A percentile compares a stretch with the other conserved stretches of the same genome.
Conservation (phyloP, 1,140 invertebrate species). For the Diuraphis noxia region DNA sequence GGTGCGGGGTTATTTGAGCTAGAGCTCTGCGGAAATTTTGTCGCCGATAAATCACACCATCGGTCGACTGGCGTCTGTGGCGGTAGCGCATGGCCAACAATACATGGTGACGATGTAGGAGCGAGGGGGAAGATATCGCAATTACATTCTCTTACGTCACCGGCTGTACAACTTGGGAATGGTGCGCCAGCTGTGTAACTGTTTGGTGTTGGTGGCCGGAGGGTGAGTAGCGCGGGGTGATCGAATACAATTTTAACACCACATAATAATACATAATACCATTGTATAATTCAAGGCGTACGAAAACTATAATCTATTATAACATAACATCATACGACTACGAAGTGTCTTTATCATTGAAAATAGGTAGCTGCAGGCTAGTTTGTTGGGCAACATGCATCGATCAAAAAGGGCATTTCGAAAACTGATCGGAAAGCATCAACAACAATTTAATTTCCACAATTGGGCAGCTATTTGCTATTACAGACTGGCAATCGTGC, state of each 20-base stretch:
- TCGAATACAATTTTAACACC: constrained; percentile 4
- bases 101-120: not conserved
- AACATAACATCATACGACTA: not conserved
- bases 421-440: not conserved
- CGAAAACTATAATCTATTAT: not conserved
- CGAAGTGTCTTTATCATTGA: not conserved
- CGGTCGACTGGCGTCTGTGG: not conserved
- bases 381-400: not conserved
- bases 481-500: not conserved
- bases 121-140: not conserved
- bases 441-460: not conserved
- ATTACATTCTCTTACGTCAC: constrained; percentile 21
- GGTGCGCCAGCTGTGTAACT: not conserved
- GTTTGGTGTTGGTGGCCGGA: not conserved
- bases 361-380: not conserved
- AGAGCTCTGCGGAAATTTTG: not conserved
- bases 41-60: constrained; percentile 16
- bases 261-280: not conserved
- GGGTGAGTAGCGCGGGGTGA: not conserved
- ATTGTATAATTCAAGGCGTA: not conserved
- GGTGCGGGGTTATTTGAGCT: not conserved
- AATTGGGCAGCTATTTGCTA: not conserved
- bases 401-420: not conserved
- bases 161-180: not conserved
- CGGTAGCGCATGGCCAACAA: not conserved